These are phyloP conservation scores for Stegastes partitus DNA, from an alignment of 2,113 vertebrate species.

Conservation along the genomic window DNA sequence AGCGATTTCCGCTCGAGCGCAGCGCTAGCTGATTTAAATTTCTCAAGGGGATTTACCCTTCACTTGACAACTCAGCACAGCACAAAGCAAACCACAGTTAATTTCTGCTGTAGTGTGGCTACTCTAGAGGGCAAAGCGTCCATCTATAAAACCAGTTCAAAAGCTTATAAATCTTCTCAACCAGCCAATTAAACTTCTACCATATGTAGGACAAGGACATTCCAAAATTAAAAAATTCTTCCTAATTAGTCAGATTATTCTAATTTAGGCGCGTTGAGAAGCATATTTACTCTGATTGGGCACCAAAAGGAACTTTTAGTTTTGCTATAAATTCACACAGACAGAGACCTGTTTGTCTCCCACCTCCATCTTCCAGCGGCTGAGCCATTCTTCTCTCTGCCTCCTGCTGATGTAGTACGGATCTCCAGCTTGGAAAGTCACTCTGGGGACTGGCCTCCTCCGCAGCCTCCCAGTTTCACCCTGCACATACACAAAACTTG, in stretches of 20 bases:
- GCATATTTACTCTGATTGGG: constrained; percentile 5
- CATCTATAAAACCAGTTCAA: constrained; percentile 14
- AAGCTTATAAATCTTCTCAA: constrained; percentile 5
- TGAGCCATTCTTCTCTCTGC: constrained; percentile 96
- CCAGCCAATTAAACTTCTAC: background rate
- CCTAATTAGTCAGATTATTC: background rate
- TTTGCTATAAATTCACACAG: constrained; percentile 46
- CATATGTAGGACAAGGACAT: no score
- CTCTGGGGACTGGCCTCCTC: constrained; percentile 93
- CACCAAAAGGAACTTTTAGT: background rate
- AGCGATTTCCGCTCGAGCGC: background rate
- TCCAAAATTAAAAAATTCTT: background rate
- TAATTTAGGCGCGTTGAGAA: background rate
- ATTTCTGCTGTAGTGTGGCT: constrained; percentile 1
- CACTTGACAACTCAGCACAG: background rate
- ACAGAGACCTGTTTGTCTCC: constrained; percentile 76
- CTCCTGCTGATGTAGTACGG: constrained; percentile 98
- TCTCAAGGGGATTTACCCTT: constrained; percentile 24
- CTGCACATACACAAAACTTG: constrained; percentile 75
- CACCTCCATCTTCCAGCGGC: constrained; percentile 96
- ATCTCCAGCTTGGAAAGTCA: constrained; percentile 97
- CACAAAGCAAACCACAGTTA: constrained; percentile 29
- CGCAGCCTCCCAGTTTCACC: constrained; percentile 92
- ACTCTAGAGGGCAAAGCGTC: constrained; percentile 19
- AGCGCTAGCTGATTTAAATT: background rate